phyloP scores from a whole-genome alignment of 2,888 invertebrate genomes.

The Hetaerina titia region DNA sequence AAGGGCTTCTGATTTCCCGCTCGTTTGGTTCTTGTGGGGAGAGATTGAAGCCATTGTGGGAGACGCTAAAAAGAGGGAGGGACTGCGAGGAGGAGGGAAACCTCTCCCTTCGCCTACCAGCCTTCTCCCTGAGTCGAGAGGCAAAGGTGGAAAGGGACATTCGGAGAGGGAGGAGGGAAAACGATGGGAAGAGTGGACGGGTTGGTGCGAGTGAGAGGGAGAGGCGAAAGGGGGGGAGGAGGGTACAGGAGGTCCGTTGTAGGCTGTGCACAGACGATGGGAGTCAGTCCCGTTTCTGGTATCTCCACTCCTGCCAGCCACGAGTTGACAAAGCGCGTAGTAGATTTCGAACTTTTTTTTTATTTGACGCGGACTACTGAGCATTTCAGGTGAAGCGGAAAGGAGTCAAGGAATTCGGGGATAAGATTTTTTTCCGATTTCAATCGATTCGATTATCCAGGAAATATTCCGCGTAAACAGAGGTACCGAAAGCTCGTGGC shows the following conservation, averaged over 20 bases:
- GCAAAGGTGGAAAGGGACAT: background rate
- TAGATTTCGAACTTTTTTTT: no score
- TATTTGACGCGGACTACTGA: no score
- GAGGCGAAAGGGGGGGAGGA: constrained; percentile 14
- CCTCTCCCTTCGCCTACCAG: background rate
- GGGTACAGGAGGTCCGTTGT: background rate
- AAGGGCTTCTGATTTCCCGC: constrained; percentile 36
- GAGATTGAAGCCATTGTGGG: constrained; percentile 36
- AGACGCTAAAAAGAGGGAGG: background rate
- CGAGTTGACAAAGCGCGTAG: no score
- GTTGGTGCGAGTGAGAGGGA: background rate
- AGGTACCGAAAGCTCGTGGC: no score
- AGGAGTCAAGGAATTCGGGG: no score
- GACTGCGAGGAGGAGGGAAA: background rate
- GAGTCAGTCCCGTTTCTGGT: background rate
- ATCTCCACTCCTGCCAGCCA: no score
- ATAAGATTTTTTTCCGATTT: no score
- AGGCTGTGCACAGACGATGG: background rate
- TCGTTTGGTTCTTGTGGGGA: background rate
- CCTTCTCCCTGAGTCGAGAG: no score
- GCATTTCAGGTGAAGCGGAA: no score
- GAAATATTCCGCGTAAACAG: no score
- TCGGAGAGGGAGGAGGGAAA: background rate
- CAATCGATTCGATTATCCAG: no score
- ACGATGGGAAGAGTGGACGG: background rate